Conservation (phyloP, 1,140 invertebrate genomes). For the Cardiocondyla obscurior region DNA sequence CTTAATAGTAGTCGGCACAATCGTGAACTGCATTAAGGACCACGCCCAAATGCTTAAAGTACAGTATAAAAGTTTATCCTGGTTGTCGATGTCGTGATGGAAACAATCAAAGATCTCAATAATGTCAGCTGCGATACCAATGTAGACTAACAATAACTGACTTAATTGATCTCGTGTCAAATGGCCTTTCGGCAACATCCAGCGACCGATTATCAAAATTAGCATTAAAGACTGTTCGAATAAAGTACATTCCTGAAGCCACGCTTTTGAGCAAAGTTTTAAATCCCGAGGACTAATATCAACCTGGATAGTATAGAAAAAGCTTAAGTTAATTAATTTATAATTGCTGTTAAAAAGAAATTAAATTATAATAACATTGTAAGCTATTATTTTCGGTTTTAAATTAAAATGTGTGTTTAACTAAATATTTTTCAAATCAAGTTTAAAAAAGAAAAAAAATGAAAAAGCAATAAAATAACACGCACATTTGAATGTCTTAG, state of each 20-base stretch:
- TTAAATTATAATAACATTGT: no score
- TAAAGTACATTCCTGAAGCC: constrained; percentile 92
- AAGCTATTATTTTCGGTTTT: no score
- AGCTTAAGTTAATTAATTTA: no score
- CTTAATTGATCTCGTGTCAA: constrained; percentile 95
- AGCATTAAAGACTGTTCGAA: constrained; percentile 96
- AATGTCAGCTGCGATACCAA: constrained; percentile 96
- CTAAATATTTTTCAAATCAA: no score
- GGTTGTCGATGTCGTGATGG: constrained; percentile 92
- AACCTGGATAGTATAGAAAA: constrained; percentile 76
- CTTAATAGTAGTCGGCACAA: constrained; percentile 94
- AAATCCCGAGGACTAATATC: constrained; percentile 86
- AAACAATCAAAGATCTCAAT: constrained; percentile 98
- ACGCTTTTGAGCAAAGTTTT: constrained; percentile 90
- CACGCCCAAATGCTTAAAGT: constrained; percentile 94
- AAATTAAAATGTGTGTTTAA: no score
- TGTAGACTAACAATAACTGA: constrained; percentile 94
- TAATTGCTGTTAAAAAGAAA: no score
- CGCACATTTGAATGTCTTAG: no score
- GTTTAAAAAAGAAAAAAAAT: no score
- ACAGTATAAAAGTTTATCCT: constrained; percentile 88
- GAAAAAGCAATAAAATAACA: no score
- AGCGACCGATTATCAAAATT: constrained; percentile 93
- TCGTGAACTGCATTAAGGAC: constrained; percentile 95
- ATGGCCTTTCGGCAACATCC: constrained; percentile 95